phyloP scores from a whole-genome alignment of 2,113 vertebrate species.

The Anguilla rostrata region DNA sequence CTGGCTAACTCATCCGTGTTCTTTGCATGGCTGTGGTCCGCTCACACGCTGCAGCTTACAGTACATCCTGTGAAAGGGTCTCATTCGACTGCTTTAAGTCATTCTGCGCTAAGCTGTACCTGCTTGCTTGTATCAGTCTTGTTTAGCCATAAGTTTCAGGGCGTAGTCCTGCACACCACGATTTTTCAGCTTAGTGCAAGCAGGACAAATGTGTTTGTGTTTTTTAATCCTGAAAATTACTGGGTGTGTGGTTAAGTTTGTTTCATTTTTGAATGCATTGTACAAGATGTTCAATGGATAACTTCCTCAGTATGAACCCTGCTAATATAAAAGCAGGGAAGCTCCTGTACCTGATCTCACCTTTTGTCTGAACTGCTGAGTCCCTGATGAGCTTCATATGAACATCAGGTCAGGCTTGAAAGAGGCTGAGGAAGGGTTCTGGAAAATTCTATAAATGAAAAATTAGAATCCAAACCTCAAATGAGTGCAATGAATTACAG shows the following conservation, averaged over 20 bases:
- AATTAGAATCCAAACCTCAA: slow-evolving; percentile 18
- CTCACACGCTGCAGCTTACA: background rate
- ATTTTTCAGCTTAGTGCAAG: slow-evolving; percentile 2
- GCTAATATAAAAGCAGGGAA: background rate
- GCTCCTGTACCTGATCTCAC: background rate
- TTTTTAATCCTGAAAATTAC: slow-evolving; percentile 2
- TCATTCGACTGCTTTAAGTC: background rate
- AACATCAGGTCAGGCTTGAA: background rate
- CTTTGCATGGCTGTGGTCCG: background rate
- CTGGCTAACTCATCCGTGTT: background rate
- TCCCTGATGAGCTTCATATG: background rate
- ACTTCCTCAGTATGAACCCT: background rate
- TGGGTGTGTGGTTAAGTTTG: background rate
- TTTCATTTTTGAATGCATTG: background rate
- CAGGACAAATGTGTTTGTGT: slow-evolving; percentile 1
- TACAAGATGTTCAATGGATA: background rate
- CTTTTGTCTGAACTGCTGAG: background rate
- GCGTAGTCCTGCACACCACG: background rate
- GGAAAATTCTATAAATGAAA: slow-evolving; percentile 17
- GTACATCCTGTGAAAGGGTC: background rate
- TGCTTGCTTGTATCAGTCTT: background rate
- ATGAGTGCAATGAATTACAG: slow-evolving; percentile 15
- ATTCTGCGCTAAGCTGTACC: background rate
- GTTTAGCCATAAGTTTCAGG: background rate
- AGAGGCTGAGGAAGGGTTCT: background rate